Evolutionary conservation across 2,888 invertebrate genomes (phyloP), one percentile per base, ranked within the genome.

Genomic region (Dinocampus coccinellae): DNA sequence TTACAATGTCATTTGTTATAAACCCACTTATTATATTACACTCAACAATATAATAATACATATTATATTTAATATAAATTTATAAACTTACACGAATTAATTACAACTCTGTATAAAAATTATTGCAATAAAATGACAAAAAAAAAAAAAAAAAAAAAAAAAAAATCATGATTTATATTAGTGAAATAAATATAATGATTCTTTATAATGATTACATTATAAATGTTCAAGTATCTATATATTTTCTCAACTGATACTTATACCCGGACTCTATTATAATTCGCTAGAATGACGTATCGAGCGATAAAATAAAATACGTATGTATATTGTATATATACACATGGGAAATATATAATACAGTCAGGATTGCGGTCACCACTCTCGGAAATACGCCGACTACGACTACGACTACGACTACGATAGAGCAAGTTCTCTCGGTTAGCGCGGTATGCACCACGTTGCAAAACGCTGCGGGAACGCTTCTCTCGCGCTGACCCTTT

Each of bases 231-330:
- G 36, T 70, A 61, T 52, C 62, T 69, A 36, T 61, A 16, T 69
- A 26, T 60, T 16, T 33, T 33, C 64, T 39, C 58, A 36, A 34
- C n/a, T 42, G 26, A 7, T 79, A 76, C 76, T 76, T 80, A 29
- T 81, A 79, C 81, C 80, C 76, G 80, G 80, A 76, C 76, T 77
- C 76, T 73, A 52, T 67, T 58, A 67, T 71, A 63, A 65, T 73
- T 64, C 66, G 62, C 68, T 55, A 24, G 47, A 47, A 70, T 60
- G 69, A 65, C 60, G 70, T 60, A 57, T 70, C 67, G 36, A 70
- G 60, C 65, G 69, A 75, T 72, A 72, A 70, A 75, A 69, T 75
- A 67, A 75, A 71, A n/a, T n/a, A n/a, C n/a, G n/a, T n/a, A n/a
- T n/a, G n/a, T n/a, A n/a, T n/a, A n/a, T n/a, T n/a, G 73, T 71